Evolutionary conservation across 1,140 invertebrate genomes (phyloP).

Genomic region (Stegodyphus dumicola): DNA sequence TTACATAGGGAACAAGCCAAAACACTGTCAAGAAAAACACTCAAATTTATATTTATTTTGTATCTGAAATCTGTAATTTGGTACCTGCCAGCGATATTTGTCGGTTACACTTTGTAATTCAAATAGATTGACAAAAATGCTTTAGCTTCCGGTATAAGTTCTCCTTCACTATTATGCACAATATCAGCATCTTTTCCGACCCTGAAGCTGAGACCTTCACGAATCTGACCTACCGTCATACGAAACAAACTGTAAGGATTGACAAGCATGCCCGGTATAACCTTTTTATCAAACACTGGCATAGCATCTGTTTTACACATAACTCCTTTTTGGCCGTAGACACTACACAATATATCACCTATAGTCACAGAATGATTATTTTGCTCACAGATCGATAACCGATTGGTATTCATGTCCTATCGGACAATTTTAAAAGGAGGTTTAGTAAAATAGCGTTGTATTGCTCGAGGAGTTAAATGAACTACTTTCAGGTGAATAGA

Average conservation of each 20-base stretch:
- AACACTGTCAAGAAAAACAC: no score
- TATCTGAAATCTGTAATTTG: no score
- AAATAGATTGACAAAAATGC: not conserved
- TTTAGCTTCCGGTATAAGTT: not conserved
- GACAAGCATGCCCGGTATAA: not conserved
- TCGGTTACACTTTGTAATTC: no score
- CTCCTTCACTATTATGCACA: not conserved
- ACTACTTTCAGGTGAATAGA: slow-evolving; percentile 6
- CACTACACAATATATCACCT: slow-evolving; percentile 23
- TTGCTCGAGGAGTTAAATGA: no score
- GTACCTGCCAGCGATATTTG: no score
- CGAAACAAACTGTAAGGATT: slow-evolving; percentile 36
- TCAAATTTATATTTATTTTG: no score
- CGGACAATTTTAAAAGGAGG: slow-evolving; percentile 4
- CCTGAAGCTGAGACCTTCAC: not conserved
- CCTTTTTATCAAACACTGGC: not conserved
- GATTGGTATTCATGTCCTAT: not conserved
- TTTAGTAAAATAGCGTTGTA: not conserved
- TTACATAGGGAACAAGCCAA: no score
- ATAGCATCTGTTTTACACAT: not conserved
- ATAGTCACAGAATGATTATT: not conserved
- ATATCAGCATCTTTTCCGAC: not conserved
- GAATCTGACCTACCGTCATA: slow-evolving; percentile 18
- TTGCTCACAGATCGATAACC: not conserved
- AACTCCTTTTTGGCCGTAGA: slow-evolving; percentile 30